These are phyloP conservation scores for Sipha maydis DNA, from an alignment of 2,888 invertebrate species.

Conservation along the genomic window DNA sequence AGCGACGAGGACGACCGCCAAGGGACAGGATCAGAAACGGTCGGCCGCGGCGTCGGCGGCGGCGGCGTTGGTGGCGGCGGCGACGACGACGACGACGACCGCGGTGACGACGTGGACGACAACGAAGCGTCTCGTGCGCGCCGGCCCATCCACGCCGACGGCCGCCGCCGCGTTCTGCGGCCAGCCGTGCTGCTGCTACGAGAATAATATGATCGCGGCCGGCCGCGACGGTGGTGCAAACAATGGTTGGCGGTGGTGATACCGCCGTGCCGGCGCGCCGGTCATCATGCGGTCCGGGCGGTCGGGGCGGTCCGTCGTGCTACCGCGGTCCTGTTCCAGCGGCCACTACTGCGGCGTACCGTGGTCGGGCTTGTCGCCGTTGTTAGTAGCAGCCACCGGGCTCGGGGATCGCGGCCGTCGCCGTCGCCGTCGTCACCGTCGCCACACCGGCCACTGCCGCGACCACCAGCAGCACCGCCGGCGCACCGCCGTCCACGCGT, in stretches of 20 bases:
- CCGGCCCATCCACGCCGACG: constrained; percentile 18
- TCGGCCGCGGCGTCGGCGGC: neutral
- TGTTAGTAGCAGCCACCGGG: neutral
- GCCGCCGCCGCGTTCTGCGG: neutral
- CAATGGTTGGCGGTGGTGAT: constrained; percentile 56
- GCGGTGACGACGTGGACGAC: neutral
- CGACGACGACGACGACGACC: neutral
- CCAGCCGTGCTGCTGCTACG: neutral
- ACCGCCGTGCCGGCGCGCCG: constrained; percentile 44
- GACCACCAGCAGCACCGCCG: neutral
- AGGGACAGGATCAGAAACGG: neutral
- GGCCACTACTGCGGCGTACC: neutral
- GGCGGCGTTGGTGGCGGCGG: constrained; percentile 1
- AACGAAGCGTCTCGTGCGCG: neutral
- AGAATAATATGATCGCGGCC: constrained; percentile 17
- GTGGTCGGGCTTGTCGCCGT: neutral
- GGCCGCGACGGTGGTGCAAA: constrained; percentile 12
- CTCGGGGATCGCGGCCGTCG: neutral
- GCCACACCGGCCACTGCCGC: neutral
- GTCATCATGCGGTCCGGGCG: constrained; percentile 44
- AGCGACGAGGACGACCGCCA: neutral
- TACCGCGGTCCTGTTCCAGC: constrained; percentile 30
- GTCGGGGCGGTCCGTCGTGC: constrained; percentile 35
- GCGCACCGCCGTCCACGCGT: neutral
- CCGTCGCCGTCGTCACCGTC: neutral